These are phyloP conservation scores for Amphiprion clarkii DNA, from an alignment of 2,797 vertebrate genomes.

Conservation along the genomic window DNA sequence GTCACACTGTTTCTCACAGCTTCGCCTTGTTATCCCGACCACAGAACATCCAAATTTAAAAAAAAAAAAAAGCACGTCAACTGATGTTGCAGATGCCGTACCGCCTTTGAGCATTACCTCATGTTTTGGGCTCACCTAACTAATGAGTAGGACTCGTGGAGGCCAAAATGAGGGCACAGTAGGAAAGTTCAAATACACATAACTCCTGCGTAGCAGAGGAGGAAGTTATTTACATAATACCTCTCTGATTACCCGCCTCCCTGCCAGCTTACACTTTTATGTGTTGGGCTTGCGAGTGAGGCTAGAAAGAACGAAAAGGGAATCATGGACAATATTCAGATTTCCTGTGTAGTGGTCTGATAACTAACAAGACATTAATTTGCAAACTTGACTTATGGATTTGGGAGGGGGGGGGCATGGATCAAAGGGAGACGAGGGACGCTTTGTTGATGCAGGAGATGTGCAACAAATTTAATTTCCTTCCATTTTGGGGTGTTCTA, in stretches of 20 bases:
- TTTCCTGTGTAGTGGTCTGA: constrained; percentile 44
- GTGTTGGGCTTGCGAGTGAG: constrained; percentile 43
- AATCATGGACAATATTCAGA: constrained; percentile 14
- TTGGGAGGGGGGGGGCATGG: constrained; percentile 32
- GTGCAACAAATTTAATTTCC: constrained; percentile 27
- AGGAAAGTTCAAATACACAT: constrained; percentile 68
- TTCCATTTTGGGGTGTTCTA: constrained; percentile 12
- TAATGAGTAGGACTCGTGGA: constrained; percentile 60
- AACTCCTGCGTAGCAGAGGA: constrained; percentile 42
- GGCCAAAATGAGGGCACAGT: constrained; percentile 56
- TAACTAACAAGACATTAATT: constrained; percentile 65
- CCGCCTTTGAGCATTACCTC: constrained; percentile 31
- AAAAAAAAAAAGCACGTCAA: constrained; percentile 10
- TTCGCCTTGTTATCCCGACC: constrained; percentile 46
- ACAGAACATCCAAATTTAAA: constrained; percentile 14
- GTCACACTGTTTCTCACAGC: constrained; percentile 44
- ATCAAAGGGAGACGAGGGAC: constrained; percentile 45
- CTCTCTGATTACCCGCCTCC: constrained; percentile 57
- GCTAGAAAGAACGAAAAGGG: constrained; percentile 28
- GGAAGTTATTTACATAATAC: constrained; percentile 74
- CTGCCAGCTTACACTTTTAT: constrained; percentile 57
- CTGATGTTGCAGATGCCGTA: constrained; percentile 38
- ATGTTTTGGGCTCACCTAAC: constrained; percentile 39
- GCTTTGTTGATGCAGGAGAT: constrained; percentile 20
- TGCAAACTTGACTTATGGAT: constrained; percentile 53